Evolutionary conservation across 2,113 vertebrate genomes (phyloP), one percentile per base, ranked within the genome.

Genomic region (Nerophis lumbriciformis): DNA sequence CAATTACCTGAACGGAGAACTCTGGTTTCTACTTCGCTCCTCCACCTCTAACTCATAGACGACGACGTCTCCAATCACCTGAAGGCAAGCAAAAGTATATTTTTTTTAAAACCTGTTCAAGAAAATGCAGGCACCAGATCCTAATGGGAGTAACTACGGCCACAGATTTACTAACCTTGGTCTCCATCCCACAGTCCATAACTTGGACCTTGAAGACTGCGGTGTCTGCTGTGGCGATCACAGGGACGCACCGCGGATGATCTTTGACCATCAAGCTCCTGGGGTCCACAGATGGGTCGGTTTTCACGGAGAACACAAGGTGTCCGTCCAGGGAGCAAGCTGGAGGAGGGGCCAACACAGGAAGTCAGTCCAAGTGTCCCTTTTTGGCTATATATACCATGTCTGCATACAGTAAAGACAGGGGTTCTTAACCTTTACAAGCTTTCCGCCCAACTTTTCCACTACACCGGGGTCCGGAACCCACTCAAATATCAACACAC

Each of bases 281-380:
- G 36, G 80, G 78, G 47, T 71, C 53, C 6, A 81, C 11, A 0
- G 78, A 67, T 0, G 28, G 48, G 12, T 78, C 56, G 0, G 76
- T 28, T 19, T 66, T 66, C 1, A 90, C 82, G 0, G 82, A 79
- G 69, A 90, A 88, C 65, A 90, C 81, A 75, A 90, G 84, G 56
- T 88, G 73, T 73, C 86, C 83, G 0, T 90, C 88, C 68, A 84
- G 51, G 55, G 88, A 86, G 65, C 88, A 90, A 48, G 76, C 88
- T 90, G 69, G 10, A 55, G 13, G 37, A 28, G 36, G 1, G 4
- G 36, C 53, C 35, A 8, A 19, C 45, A 58, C 36, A 59, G 4
- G 8, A 38, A 48, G 2, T 63, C 16, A 42, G 19, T 1, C 11
- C 5, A 28, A 3, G 7, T 45, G 10, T 2, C 9, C 7, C 15